Conservation (phyloP, 2,888 invertebrate species). For the Agonopterix subpropinquella region DNA sequence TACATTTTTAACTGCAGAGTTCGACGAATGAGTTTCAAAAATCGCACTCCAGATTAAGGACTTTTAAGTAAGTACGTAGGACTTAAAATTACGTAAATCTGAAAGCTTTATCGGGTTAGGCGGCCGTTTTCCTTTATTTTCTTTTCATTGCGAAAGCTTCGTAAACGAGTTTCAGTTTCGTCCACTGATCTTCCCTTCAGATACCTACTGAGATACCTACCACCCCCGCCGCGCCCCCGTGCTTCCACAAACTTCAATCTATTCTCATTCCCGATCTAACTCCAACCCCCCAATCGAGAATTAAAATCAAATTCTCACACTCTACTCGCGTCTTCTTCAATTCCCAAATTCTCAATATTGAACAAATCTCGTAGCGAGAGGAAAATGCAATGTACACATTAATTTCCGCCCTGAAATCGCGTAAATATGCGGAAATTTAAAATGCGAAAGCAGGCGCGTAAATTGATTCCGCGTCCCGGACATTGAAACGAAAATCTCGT, state of each 20-base stretch:
- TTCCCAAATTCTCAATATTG: slow-evolving; percentile 32
- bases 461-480: slow-evolving; percentile 58
- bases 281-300: slow-evolving; percentile 32
- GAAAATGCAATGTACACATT: slow-evolving; percentile 61
- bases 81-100: too few relatives aligned
- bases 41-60: too few relatives aligned
- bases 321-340: slow-evolving; percentile 26
- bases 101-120: neutral
- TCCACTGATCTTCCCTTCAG: slow-evolving; percentile 37
- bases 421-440: slow-evolving; percentile 57
- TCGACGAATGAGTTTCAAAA: too few relatives aligned
- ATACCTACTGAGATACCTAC: slow-evolving; percentile 14
- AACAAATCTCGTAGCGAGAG: slow-evolving; percentile 26
- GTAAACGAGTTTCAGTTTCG: slow-evolving; percentile 30
- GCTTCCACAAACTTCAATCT: slow-evolving; percentile 46
- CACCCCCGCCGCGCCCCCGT: too few relatives aligned
- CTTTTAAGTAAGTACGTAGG: too few relatives aligned
- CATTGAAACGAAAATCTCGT: slow-evolving; percentile 37
- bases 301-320: slow-evolving; percentile 48
- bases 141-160: slow-evolving; percentile 13
- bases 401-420: slow-evolving; percentile 49
- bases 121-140: slow-evolving; percentile 29
- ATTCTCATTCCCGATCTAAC: slow-evolving; percentile 42
- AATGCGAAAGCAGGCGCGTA: slow-evolving; percentile 50
- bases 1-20: too few relatives aligned